A percentile compares a stretch with the other conserved stretches of the same genome.
Conservation (phyloP, 2,888 invertebrate genomes). For the Aethes cnicana region DNA sequence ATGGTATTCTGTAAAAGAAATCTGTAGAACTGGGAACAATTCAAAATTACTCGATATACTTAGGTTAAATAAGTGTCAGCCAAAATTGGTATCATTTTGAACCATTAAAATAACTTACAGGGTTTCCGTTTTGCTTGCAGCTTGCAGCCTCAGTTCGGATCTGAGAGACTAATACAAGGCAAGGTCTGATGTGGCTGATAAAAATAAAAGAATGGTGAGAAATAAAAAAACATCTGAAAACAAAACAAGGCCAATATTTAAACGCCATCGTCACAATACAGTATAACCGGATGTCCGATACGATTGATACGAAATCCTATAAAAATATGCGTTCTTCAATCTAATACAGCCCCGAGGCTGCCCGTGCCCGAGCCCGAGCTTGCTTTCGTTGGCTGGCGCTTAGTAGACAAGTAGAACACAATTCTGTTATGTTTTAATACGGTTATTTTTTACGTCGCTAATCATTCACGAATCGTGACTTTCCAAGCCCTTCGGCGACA, state of each 20-base stretch:
- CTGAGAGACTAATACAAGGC: too few species aligned
- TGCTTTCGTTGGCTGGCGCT: slow-evolving; percentile 59
- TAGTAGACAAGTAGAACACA: slow-evolving; percentile 72
- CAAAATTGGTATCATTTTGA: too few species aligned
- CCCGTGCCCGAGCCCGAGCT: too few species aligned
- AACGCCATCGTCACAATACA: slow-evolving; percentile 20
- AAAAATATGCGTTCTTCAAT: slow-evolving; percentile 49
- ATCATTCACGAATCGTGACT: slow-evolving; percentile 59
- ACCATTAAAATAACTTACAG: too few species aligned
- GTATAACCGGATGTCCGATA: slow-evolving; percentile 31
- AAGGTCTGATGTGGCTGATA: slow-evolving; percentile 20
- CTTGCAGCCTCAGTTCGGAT: too few species aligned
- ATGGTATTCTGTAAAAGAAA: too few species aligned
- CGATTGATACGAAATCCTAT: slow-evolving; percentile 37
- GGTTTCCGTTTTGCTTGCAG: too few species aligned
- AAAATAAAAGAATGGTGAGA: slow-evolving; percentile 26
- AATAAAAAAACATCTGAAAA: slow-evolving; percentile 27
- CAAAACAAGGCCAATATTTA: slow-evolving; percentile 30
- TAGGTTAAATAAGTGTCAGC: too few species aligned
- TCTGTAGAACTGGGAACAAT: too few species aligned
- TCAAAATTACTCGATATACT: too few species aligned
- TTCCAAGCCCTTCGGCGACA: slow-evolving; percentile 47
- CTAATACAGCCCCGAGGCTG: slow-evolving; percentile 56
- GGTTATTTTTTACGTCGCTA: slow-evolving; percentile 70
- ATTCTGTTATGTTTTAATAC: slow-evolving; percentile 77